Conservation (phyloP, 1,140 invertebrate genomes). For the Apolygus lucorum region DNA sequence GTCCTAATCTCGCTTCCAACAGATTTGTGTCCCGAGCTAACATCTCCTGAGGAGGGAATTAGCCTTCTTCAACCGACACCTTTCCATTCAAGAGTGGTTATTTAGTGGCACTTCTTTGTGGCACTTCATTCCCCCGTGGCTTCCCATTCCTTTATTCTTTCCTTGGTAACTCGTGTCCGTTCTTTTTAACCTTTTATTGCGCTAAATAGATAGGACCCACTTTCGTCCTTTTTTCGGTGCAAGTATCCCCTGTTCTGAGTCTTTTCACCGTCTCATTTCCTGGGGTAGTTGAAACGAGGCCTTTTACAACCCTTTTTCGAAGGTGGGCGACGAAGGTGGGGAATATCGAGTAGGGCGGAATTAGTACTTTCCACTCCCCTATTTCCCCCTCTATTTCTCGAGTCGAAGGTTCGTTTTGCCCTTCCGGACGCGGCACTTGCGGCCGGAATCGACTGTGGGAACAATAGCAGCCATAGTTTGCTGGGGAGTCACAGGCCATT, state of each 20-base stretch:
- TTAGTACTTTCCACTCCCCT: background rate
- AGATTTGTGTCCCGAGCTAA: conserved; percentile 12
- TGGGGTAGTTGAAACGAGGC: background rate
- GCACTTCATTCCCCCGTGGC: background rate
- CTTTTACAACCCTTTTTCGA: background rate
- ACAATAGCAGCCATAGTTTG: background rate
- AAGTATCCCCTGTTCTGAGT: background rate
- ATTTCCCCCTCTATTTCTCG: background rate
- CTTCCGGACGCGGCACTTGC: background rate
- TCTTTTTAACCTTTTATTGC: background rate
- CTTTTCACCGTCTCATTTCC: background rate
- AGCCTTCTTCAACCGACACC: conserved; percentile 7
- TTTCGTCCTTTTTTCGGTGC: too few relatives aligned
- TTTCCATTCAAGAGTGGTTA: background rate
- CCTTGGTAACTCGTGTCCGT: background rate
- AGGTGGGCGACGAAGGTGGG: too few relatives aligned
- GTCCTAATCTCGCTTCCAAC: conserved; percentile 8
- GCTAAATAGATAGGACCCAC: background rate
- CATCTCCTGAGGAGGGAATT: background rate
- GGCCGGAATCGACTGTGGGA: background rate
- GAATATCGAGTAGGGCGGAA: too few relatives aligned
- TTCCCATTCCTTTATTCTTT: background rate
- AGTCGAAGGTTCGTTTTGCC: background rate
- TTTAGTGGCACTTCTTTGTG: conserved; percentile 4
- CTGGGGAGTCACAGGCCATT: background rate